A percentile compares a stretch with the other conserved stretches of the same genome.
phyloP scores from a whole-genome alignment of 2,113 vertebrate species.

The Nothocercus nigrocapillus region DNA sequence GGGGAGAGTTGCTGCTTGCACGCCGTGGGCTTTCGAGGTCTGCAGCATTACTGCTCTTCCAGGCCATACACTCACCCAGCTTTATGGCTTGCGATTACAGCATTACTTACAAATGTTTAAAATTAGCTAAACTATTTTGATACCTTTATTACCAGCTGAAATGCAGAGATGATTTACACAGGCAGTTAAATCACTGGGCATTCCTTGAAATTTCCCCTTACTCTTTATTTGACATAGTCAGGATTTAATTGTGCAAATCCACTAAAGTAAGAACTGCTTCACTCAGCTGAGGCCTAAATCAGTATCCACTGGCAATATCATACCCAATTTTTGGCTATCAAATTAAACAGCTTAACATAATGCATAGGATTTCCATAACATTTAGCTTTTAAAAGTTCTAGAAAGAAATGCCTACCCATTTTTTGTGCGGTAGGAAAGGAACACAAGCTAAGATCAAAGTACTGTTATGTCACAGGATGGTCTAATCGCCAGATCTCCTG shows the following conservation, averaged over 20 bases:
- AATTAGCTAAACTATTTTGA: neutral
- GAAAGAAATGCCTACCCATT: neutral
- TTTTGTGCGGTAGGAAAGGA: neutral
- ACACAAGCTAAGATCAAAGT: neutral
- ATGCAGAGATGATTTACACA: neutral
- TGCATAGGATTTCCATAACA: neutral
- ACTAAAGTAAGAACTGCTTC: neutral
- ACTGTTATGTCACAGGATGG: neutral
- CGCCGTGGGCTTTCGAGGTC: neutral
- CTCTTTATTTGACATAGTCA: neutral
- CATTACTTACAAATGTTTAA: neutral
- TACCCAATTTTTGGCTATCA: neutral
- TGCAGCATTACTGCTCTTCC: neutral
- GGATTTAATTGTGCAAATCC: neutral
- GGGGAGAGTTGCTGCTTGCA: neutral
- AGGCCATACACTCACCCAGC: rapidly evolving
- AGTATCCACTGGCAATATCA: neutral
- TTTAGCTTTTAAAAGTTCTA: neutral
- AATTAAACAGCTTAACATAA: neutral
- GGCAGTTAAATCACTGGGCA: neutral
- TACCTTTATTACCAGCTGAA: neutral
- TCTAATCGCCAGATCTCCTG: neutral
- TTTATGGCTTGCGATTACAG: rapidly evolving
- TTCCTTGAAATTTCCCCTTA: neutral
- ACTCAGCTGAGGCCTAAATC: neutral